Conservation (phyloP, 2,888 invertebrate genomes). For the Ernsta delagoae region DNA sequence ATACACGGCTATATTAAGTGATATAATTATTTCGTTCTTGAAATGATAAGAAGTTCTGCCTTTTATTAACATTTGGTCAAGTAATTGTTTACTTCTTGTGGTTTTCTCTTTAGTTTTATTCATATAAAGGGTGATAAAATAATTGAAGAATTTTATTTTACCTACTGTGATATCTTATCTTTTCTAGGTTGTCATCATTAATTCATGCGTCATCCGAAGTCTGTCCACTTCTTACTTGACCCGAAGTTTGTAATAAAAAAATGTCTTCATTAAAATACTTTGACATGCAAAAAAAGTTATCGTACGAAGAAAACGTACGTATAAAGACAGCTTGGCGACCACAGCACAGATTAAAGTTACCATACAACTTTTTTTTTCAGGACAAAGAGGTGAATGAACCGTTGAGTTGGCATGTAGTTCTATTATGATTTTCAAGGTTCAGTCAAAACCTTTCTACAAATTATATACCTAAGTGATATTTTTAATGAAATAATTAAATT, state of each 20-base stretch:
- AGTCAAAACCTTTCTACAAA: not conserved
- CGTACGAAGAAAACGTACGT: slow-evolving; percentile 10
- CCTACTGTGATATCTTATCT: too few relatives aligned
- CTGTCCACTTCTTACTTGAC: not conserved
- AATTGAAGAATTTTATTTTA: not conserved
- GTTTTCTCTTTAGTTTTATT: not conserved
- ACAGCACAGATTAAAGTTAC: slow-evolving; percentile 6
- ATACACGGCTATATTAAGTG: not conserved
- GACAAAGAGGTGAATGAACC: slow-evolving; percentile 23
- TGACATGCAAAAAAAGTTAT: not conserved
- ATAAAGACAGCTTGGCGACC: slow-evolving; percentile 23
- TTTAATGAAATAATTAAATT: too few relatives aligned
- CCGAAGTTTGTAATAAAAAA: not conserved
- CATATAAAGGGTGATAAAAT: not conserved
- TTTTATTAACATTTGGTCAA: not conserved
- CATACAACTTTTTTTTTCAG: slow-evolving; percentile 30
- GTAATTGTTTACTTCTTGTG: not conserved
- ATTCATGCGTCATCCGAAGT: not conserved
- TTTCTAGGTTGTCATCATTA: not conserved
- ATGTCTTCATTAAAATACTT: slow-evolving; percentile 7
- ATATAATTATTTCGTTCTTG: slow-evolving; percentile 1
- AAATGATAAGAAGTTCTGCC: not conserved
- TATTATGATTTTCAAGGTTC: not conserved
- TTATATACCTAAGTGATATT: too few relatives aligned
- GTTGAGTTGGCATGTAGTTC: slow-evolving; percentile 9